phyloP scores from a whole-genome alignment of 2,888 invertebrate genomes.

The Drosophila hawaiiensis region DNA sequence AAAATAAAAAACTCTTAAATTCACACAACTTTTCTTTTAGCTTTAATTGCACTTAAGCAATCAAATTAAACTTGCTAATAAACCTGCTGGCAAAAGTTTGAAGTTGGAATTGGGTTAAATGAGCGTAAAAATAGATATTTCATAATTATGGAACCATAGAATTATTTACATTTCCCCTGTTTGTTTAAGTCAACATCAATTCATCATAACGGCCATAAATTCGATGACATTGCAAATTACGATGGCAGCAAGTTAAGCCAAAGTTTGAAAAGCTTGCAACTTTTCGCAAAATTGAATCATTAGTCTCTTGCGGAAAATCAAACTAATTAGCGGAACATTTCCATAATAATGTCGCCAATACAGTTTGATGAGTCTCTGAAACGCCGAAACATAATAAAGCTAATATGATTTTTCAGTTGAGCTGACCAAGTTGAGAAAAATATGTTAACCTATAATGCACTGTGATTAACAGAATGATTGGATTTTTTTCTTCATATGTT shows the following conservation, averaged over 20 bases:
- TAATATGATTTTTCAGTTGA: conserved; percentile 41
- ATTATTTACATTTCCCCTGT: neutral
- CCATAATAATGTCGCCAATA: conserved; percentile 22
- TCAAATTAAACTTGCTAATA: conserved; percentile 23
- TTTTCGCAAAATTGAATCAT: conserved; percentile 54
- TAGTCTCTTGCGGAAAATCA: conserved; percentile 42
- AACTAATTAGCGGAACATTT: conserved; percentile 61
- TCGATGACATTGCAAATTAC: conserved; percentile 23
- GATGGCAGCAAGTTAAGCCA: conserved; percentile 4
- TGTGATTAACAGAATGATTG: neutral
- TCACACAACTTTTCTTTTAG: neutral
- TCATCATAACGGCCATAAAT: conserved; percentile 25
- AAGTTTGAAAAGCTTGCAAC: conserved; percentile 3
- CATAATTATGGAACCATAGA: neutral
- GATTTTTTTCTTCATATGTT: neutral
- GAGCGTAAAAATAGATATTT: conserved; percentile 35
- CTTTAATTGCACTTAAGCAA: conserved; percentile 1
- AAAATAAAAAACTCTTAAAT: neutral
- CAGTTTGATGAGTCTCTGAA: neutral
- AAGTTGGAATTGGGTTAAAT: conserved; percentile 28
- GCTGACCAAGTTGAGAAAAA: conserved; percentile 53
- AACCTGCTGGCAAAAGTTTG: conserved; percentile 17
- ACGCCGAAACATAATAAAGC: conserved; percentile 5
- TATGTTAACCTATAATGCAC: neutral
- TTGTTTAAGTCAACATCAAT: conserved; percentile 6